Evolutionary conservation across 2,797 vertebrate genomes (phyloP), one percentile per base, ranked within the genome.

Genomic region (Ataeniobius toweri): DNA sequence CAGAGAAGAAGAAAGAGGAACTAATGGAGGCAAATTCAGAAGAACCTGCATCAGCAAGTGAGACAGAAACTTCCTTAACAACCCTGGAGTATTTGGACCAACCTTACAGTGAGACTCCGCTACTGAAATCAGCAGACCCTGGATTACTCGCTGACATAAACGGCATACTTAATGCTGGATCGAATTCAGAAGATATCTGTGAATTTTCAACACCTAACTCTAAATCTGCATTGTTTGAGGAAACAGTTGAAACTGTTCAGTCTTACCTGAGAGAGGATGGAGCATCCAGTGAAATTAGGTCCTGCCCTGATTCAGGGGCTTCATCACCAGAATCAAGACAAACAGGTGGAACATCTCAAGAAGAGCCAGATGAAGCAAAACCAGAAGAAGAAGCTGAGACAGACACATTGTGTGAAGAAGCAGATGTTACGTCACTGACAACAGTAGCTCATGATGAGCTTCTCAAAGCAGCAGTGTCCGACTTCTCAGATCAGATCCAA

Each of bases 71-170:
- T 28, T 81, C 79, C 65, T 80, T 50, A 59, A 85, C 79, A 53
- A 71, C 83, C 56, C 28, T 53, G 16, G 81, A 88, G 48, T 82
- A 85, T 75, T 77, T 68, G 8, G 83, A 90, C 6, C 75, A 82
- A n/a, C 68, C 81, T 58, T 48, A 79, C 53, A 8, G 36, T 56
- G 86, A 81, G 9, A 36, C 50, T 56, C 69, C 65, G 53, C 58
- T 56, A 0, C 31, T 36, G 44, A 78, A 73, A 53, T 75, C 80
- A 58, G 16, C 0, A 0, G 59, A 63, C n/a, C 14, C 18, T 0
- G 53, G 24, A n/a, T 82, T 79, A 53, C 20, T 75, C 39, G 78
- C 83, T 24, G 74, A 31, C 12, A 46, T 50, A 3, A 1, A 55
- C 14, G 73, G 82, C 53, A 56, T 26, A 2, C 70, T 71, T 53